phyloP scores from a whole-genome alignment of 2,888 invertebrate genomes.

The Euclidia mi region DNA sequence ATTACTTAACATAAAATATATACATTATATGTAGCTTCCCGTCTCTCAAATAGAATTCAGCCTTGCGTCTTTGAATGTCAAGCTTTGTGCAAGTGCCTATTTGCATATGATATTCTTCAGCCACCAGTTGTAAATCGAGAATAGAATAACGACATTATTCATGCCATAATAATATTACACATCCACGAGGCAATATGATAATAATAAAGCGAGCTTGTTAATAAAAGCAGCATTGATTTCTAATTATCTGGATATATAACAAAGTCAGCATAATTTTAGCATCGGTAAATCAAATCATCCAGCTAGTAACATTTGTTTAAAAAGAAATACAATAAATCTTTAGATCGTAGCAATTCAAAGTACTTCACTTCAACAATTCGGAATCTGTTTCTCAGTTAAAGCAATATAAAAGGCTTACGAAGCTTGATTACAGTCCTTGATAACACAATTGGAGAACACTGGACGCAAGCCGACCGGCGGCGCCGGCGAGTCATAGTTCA shows the following conservation, averaged over 20 bases:
- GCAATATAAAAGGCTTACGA: conserved; percentile 23
- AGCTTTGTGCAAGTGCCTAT: conserved; percentile 51
- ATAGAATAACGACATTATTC: conserved; percentile 17
- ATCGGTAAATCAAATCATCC: conserved; percentile 30
- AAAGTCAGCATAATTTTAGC: conserved; percentile 28
- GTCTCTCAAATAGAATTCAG: conserved; percentile 62
- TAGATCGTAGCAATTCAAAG: conserved; percentile 4
- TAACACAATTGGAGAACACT: conserved; percentile 55
- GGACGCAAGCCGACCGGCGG: conserved; percentile 54
- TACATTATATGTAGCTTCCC: conserved; percentile 62
- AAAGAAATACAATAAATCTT: conserved; percentile 28
- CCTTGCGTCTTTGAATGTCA: conserved; percentile 72
- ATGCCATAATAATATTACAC: conserved; percentile 43
- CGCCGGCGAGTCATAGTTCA: conserved; percentile 74
- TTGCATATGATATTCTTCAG: conserved; percentile 56
- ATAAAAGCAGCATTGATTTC: conserved; percentile 50
- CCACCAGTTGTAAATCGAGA: conserved; percentile 29
- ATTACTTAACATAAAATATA: conserved; percentile 61
- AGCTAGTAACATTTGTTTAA: conserved; percentile 24
- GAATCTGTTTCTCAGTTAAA: neutral
- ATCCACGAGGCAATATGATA: conserved; percentile 27
- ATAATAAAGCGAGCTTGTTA: conserved; percentile 31
- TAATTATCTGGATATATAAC: conserved; percentile 39
- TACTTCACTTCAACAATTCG: conserved; percentile 5
- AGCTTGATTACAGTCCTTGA: conserved; percentile 53